Evolutionary conservation across 92 coral and sea anemone species (phyloP).

Genomic region (Phymanthus crucifer): DNA sequence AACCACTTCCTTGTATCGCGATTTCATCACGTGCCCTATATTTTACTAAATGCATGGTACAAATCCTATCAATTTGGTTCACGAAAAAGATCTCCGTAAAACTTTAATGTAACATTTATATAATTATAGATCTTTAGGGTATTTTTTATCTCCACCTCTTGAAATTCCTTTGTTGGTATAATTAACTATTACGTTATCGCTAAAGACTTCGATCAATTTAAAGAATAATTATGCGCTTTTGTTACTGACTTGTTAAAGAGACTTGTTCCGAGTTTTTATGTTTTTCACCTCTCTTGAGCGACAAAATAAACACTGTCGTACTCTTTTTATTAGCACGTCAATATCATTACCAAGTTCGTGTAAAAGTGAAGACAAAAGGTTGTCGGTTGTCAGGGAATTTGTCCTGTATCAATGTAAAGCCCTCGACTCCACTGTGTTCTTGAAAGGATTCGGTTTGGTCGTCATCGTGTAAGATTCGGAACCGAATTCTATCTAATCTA

Average conservation of each 20-base stretch:
- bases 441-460: not conserved
- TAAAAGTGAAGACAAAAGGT: not conserved
- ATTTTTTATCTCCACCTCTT: not conserved
- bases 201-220: not conserved
- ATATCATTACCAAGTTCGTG: not conserved
- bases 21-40: not conserved
- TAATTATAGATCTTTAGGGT: not conserved
- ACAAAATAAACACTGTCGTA: not conserved
- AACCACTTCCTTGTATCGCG: slow-evolving; percentile 6
- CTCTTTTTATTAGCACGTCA: not conserved
- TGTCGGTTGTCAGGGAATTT: not conserved
- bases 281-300: not conserved
- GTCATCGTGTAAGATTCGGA: not conserved
- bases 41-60: not conserved
- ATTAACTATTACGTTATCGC: too few relatives aligned
- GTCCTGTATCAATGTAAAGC: not conserved
- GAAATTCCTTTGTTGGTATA: too few relatives aligned
- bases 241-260: not conserved
- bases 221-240: not conserved
- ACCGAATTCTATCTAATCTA: not conserved
- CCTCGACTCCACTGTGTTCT: not conserved
- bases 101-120: not conserved
- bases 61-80: not conserved
- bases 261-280: not conserved
- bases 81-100: not conserved